Base-by-base conservation (phyloP, 1,140 invertebrate genomes). In the Sesamia nonagrioides region DNA sequence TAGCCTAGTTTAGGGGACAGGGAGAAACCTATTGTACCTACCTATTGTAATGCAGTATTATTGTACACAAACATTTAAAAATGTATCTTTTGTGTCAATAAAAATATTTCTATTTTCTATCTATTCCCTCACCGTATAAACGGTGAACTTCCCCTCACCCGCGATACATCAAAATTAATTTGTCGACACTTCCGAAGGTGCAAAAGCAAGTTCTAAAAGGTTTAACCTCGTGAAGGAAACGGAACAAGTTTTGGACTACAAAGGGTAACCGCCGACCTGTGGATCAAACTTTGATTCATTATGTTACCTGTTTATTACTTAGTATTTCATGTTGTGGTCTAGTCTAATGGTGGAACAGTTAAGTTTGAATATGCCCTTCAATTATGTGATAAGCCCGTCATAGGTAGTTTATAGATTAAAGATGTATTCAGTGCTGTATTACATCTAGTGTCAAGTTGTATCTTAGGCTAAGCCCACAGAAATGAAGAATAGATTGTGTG, bases 221-320 rank as follows among this genome's bases (percentile, higher is more conserved):
- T 69, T 69, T n/a, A 27, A 33, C 66, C 40, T 69, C 11, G 61
- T 69, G 33, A 63, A 63, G 60, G 60, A 63, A 40, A 18, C 13
- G 42, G 42, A 69, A 69, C 66, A 50, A 69, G 66, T 69, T 68
- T 45, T 8, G 66, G 42, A 48, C 42, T 63, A 33, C 40, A 40
- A 42, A 63, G 66, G 66, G 27, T 69, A 69, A 69, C 66, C 66
- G 66, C 66, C 66, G 37, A 66, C 61, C 61, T 66, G 61, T 66
- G 61, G 61, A 66, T 66, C 61, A 66, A 66, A 66, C 35, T 66
- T 66, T 66, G 42, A 42, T 37, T 42, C 17, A 66, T 40, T 42
- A 42, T 66, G 61, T 66, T 66, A 66, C 61, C 61, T 66, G 61
- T 18, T 66, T 66, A 66, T 66, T 40, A 66, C 27, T 63, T 37